Evolutionary conservation across 1,140 invertebrate genomes (phyloP).

Genomic region (Formica exsecta): DNA sequence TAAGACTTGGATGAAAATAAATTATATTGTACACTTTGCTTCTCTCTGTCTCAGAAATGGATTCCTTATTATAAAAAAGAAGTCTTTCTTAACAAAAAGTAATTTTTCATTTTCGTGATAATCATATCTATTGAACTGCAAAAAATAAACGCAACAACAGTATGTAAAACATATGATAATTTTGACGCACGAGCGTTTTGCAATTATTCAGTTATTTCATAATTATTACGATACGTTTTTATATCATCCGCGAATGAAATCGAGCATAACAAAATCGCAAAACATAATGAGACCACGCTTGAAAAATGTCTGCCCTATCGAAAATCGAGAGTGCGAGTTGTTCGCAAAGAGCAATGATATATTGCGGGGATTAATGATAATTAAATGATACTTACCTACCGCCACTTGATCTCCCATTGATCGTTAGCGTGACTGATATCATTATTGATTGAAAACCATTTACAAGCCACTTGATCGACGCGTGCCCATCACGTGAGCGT

Average conservation of each 20-base stretch:
- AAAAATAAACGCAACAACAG: not conserved
- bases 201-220: not conserved
- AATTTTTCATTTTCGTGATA: not conserved
- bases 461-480: not conserved
- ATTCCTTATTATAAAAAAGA: no score
- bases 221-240: constrained; percentile 2
- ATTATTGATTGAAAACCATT: not conserved
- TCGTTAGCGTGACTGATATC: not conserved
- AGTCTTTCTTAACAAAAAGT: constrained; percentile 5
- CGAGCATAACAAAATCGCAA: not conserved
- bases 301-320: not conserved
- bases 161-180: not conserved
- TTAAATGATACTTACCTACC: not conserved
- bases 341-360: not conserved
- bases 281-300: not conserved
- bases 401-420: not conserved
- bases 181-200: not conserved
- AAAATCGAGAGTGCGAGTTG: not conserved
- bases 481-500: constrained; percentile 4
- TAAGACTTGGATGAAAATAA: not conserved
- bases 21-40: not conserved
- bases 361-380: not conserved
- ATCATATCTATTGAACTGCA: not conserved
- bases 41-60: no score
- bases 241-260: not conserved